Conservation (phyloP, 2,888 invertebrate genomes). For the Zaprionus lineosus region DNA sequence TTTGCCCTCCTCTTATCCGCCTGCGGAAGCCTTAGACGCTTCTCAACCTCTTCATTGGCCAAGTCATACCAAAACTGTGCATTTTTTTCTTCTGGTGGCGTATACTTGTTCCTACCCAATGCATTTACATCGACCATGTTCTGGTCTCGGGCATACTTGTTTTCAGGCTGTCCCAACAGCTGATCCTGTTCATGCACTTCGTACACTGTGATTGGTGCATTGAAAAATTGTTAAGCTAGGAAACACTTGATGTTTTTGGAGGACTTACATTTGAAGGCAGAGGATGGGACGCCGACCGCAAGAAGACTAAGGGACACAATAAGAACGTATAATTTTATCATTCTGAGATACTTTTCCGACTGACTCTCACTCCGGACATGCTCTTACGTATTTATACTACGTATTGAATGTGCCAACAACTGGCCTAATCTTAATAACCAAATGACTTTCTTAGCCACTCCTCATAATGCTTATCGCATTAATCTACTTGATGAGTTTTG, state of each 20-base stretch:
- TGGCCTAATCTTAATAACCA: slow-evolving; percentile 32
- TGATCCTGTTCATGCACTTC: slow-evolving; percentile 48
- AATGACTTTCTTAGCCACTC: slow-evolving; percentile 9
- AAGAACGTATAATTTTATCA: slow-evolving; percentile 12
- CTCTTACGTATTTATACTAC: slow-evolving; percentile 33
- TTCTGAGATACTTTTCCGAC: slow-evolving; percentile 18
- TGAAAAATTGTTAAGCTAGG: no score
- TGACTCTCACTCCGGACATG: background rate
- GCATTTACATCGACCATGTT: slow-evolving; percentile 51
- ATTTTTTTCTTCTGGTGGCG: slow-evolving; percentile 58
- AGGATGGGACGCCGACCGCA: slow-evolving; percentile 13
- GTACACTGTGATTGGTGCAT: slow-evolving; percentile 19
- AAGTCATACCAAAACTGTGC: slow-evolving; percentile 68
- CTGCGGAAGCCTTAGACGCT: slow-evolving; percentile 52
- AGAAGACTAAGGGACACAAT: slow-evolving; percentile 24
- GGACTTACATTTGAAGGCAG: slow-evolving; percentile 33
- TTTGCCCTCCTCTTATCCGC: slow-evolving; percentile 63
- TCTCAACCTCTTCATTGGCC: slow-evolving; percentile 52
- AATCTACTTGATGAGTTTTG: slow-evolving; percentile 8
- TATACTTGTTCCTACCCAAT: slow-evolving; percentile 48
- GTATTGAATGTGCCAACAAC: background rate
- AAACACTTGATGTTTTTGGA: background rate
- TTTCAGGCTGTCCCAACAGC: slow-evolving; percentile 31
- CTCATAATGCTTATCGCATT: slow-evolving; percentile 26
- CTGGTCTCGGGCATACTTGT: background rate